Percentiles rank a stretch among this genome's conserved stretches.
These are phyloP conservation scores for Zeugodacus cucurbitae DNA, from an alignment of 1,140 invertebrate genomes.

Conservation along the genomic window DNA sequence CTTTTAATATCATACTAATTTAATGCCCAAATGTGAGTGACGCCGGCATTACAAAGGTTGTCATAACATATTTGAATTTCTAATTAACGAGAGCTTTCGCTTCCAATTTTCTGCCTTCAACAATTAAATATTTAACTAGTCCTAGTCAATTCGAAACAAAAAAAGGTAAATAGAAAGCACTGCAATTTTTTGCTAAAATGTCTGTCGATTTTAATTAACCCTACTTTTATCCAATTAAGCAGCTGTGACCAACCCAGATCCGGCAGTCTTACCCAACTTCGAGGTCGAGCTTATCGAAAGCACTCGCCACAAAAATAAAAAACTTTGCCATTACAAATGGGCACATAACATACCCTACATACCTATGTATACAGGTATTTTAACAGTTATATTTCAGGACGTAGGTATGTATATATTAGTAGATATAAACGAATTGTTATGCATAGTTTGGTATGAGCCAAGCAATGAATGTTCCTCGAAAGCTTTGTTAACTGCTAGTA, in stretches of 20 bases:
- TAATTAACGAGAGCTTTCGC: not conserved
- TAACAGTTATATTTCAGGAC: not conserved
- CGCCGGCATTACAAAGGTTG: too few relatives aligned
- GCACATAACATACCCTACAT: not conserved
- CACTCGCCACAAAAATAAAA: not conserved
- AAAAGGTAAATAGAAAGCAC: not conserved
- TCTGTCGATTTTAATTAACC: conserved; percentile 3
- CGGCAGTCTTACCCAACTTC: not conserved
- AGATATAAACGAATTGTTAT: not conserved
- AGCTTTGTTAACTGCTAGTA: not conserved
- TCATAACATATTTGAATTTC: not conserved
- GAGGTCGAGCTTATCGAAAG: not conserved
- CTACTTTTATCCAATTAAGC: conserved; percentile 22
- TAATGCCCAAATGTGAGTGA: too few relatives aligned
- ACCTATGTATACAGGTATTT: not conserved
- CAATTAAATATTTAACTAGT: not conserved
- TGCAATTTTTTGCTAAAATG: not conserved
- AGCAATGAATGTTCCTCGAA: not conserved
- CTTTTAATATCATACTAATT: not conserved
- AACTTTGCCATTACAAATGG: not conserved
- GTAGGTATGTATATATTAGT: not conserved
- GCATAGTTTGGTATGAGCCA: not conserved
- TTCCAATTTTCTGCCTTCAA: not conserved
- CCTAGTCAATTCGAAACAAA: not conserved
- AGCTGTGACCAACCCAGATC: not conserved